A percentile compares a stretch with the other conserved stretches of the same genome.
Conservation (phyloP, 2,888 invertebrate genomes). For the Macrosiphum euphorbiae region DNA sequence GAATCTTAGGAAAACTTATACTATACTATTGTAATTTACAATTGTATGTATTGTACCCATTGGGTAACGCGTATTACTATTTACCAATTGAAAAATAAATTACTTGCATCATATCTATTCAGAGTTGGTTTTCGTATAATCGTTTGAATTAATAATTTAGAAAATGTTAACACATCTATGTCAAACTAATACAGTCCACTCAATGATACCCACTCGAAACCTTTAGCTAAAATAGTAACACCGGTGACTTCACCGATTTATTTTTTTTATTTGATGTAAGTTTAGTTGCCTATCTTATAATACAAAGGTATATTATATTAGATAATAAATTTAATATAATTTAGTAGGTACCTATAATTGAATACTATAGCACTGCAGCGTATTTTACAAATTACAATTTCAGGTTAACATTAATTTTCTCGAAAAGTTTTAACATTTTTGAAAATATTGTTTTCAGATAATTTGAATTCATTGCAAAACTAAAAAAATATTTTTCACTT, state of each 20-base stretch:
- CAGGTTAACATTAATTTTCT: no score
- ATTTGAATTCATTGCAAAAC: no score
- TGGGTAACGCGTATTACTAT: background rate
- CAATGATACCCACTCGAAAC: background rate
- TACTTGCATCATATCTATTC: background rate
- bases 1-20: no score
- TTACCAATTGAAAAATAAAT: background rate
- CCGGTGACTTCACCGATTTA: background rate
- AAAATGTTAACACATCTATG: background rate
- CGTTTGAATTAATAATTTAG: background rate
- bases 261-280: background rate
- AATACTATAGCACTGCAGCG: background rate
- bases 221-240: background rate
- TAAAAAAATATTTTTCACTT: no score
- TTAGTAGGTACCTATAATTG: no score
- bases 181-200: background rate
- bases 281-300: constrained; percentile 24
- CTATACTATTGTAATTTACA: no score
- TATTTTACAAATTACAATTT: no score
- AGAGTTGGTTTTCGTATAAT: background rate
- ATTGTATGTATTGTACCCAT: no score
- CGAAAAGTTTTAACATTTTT: no score
- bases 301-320: background rate
- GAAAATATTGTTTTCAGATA: no score
- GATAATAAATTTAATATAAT: background rate